Evolutionary conservation across 2,797 vertebrate genomes (phyloP).

Genomic region (Dipus sagitta): DNA sequence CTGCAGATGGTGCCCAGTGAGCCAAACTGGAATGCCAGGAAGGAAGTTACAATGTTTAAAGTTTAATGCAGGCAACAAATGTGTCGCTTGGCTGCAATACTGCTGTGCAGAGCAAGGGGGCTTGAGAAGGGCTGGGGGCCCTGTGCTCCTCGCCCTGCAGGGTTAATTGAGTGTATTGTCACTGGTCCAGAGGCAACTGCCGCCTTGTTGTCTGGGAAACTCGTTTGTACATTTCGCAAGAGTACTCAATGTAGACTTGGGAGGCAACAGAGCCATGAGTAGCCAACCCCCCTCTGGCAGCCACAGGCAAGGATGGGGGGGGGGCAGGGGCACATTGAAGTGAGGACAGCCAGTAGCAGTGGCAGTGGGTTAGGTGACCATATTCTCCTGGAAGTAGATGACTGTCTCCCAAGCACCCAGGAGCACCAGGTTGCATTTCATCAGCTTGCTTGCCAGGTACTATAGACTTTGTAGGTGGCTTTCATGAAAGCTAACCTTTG

Average conservation of each 20-base stretch:
- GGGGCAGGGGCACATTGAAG: background rate
- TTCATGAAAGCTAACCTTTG: background rate
- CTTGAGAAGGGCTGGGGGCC: background rate
- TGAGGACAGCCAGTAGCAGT: accelerated
- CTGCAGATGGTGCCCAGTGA: background rate
- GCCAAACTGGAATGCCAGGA: background rate
- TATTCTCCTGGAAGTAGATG: no score
- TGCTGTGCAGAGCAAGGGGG: background rate
- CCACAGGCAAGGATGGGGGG: background rate
- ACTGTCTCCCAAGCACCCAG: background rate
- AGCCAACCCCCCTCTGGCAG: background rate
- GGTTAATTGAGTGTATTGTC: background rate
- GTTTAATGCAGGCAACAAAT: background rate
- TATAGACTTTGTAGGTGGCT: background rate
- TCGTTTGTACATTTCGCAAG: background rate
- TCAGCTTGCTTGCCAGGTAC: background rate
- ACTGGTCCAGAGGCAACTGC: no score
- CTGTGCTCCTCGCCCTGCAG: no score
- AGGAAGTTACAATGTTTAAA: background rate
- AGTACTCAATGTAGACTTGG: background rate
- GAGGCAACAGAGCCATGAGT: background rate
- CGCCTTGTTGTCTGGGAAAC: background rate
- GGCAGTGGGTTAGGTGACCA: background rate
- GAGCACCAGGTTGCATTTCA: accelerated
- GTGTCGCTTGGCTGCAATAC: background rate